phyloP scores from a whole-genome alignment of 2,797 vertebrate genomes.

The Molossus alvarezi region DNA sequence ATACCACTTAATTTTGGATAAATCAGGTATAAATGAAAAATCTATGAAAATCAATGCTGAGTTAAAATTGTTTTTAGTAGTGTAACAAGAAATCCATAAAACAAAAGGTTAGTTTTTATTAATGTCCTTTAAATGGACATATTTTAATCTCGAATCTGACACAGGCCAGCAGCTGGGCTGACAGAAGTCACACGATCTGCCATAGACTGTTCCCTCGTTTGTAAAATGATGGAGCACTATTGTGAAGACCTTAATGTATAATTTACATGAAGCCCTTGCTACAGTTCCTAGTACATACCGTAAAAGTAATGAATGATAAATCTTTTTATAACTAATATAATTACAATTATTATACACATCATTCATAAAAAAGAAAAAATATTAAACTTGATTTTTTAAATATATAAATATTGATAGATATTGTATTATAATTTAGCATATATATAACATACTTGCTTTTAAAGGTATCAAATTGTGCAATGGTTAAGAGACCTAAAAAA shows the following conservation, averaged over 20 bases:
- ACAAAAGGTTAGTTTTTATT: background rate
- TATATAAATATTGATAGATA: background rate
- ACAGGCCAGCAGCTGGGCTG: background rate
- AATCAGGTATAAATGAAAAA: background rate
- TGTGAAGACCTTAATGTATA: background rate
- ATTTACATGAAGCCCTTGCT: background rate
- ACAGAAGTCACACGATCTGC: background rate
- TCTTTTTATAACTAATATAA: background rate
- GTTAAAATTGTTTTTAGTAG: background rate
- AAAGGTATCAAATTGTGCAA: background rate
- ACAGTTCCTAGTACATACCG: background rate
- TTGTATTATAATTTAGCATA: background rate
- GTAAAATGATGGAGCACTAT: background rate
- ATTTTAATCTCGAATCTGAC: background rate
- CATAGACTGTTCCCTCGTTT: background rate
- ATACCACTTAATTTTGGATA: background rate
- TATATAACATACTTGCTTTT: background rate
- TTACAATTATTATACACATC: background rate
- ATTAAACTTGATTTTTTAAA: background rate
- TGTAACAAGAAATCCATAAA: slow-evolving; percentile 17
- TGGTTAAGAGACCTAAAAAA: background rate
- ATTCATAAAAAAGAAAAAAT: background rate
- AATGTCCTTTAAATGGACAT: background rate
- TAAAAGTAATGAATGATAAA: background rate
- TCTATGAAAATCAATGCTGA: slow-evolving; percentile 1